Evolutionary conservation across 2,797 vertebrate species (phyloP).

Genomic region (Acipenser oxyrinchus): DNA sequence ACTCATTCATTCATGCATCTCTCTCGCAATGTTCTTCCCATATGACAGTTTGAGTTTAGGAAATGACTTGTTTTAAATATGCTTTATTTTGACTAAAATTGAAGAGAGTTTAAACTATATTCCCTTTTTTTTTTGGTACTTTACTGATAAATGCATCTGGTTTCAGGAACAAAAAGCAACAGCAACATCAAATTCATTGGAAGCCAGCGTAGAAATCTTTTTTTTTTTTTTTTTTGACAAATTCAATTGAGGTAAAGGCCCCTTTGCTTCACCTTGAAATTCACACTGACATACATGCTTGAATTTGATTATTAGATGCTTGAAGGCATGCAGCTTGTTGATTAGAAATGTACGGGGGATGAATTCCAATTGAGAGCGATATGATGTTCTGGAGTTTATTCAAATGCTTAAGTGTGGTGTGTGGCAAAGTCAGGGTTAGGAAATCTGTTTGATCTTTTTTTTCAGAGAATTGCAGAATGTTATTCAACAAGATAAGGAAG

Average conservation of each 20-base stretch:
- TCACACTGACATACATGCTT: slow-evolving; percentile 49
- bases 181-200: slow-evolving; percentile 24
- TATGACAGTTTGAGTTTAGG: too few species aligned
- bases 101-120: too few species aligned
- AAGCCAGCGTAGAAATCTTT: slow-evolving; percentile 30
- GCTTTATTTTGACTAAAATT: too few species aligned
- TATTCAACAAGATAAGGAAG: too few species aligned
- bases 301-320: slow-evolving; percentile 59
- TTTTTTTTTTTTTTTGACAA: slow-evolving; percentile 35
- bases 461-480: too few species aligned
- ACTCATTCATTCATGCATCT: too few species aligned
- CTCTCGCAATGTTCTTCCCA: too few species aligned
- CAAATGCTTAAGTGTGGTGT: slow-evolving; percentile 11
- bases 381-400: slow-evolving; percentile 23
- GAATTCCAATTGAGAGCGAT: slow-evolving; percentile 56
- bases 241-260: slow-evolving; percentile 52
- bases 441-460: too few species aligned
- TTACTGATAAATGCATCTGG: too few species aligned
- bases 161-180: slow-evolving; percentile 8
- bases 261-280: slow-evolving; percentile 59
- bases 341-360: slow-evolving; percentile 54
- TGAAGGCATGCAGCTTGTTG: slow-evolving; percentile 58
- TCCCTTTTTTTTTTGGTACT: too few species aligned
- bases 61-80: too few species aligned
- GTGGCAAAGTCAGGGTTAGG: too few species aligned